Conservation (phyloP, 2,888 invertebrate species). For the Aspidiotus destructor region DNA sequence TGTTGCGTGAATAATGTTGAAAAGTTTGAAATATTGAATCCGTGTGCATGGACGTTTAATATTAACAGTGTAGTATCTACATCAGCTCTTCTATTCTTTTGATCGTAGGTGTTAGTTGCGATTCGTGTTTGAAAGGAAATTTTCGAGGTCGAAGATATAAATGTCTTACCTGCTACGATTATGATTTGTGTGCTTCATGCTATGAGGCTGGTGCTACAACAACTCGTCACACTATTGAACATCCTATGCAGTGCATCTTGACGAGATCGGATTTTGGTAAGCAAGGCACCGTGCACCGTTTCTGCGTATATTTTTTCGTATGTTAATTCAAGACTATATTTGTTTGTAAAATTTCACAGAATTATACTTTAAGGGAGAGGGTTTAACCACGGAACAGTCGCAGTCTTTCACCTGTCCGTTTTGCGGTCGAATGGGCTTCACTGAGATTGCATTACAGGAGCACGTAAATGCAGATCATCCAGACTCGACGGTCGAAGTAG, state of each 20-base stretch:
- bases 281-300: conserved; percentile 22
- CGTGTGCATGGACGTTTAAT: not conserved
- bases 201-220: conserved; percentile 86
- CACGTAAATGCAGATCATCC: conserved; percentile 86
- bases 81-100: not conserved
- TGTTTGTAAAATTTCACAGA: conserved; percentile 50
- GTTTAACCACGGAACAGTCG: conserved; percentile 79
- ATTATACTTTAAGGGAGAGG: conserved; percentile 91
- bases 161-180: conserved; percentile 98
- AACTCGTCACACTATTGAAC: conserved; percentile 86
- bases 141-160: conserved; percentile 96
- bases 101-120: conserved; percentile 89
- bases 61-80: not conserved
- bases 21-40: not conserved
- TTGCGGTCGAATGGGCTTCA: conserved; percentile 93
- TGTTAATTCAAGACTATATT: not conserved
- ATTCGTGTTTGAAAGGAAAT: conserved; percentile 96
- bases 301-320: not conserved
- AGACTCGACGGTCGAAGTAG: conserved; percentile 84
- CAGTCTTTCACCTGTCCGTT: conserved; percentile 97
- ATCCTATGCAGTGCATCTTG: conserved; percentile 98
- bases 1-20: not conserved
- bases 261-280: conserved; percentile 92
- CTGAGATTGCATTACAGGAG: conserved; percentile 81
- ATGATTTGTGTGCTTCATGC: conserved; percentile 94